These are phyloP conservation scores for Nyctibius grandis DNA, from an alignment of 2,797 vertebrate species.

Conservation along the genomic window DNA sequence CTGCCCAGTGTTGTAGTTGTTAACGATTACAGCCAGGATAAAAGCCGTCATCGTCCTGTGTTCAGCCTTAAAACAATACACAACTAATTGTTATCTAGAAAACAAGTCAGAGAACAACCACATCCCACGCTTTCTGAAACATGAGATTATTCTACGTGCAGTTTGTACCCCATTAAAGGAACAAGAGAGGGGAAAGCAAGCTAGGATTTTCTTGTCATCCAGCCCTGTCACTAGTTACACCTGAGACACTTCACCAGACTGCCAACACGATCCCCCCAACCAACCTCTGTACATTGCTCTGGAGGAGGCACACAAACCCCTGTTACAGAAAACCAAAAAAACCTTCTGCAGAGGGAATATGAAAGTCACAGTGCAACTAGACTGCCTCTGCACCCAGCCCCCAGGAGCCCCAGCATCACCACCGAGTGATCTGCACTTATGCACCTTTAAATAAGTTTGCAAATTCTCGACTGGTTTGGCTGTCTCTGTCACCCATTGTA, in stretches of 20 bases:
- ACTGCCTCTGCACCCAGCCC: not conserved
- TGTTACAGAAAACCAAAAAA: not conserved
- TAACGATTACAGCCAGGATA: conserved; percentile 95
- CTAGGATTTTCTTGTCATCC: not conserved
- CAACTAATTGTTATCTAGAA: not conserved
- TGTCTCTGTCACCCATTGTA: accelerated
- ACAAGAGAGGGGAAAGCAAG: not conserved
- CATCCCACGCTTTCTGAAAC: not conserved
- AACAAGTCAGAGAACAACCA: not conserved
- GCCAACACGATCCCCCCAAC: accelerated
- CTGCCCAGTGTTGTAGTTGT: conserved; percentile 95
- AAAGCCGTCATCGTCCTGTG: conserved; percentile 98
- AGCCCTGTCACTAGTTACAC: not conserved
- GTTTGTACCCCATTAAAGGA: not conserved
- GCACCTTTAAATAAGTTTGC: accelerated
- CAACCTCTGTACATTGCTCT: not conserved
- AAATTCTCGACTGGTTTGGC: not conserved
- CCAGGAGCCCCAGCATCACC: not conserved
- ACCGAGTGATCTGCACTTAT: accelerated
- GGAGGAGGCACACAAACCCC: not conserved
- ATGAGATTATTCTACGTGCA: accelerated
- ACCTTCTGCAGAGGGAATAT: not conserved
- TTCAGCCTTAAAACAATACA: conserved; percentile 81
- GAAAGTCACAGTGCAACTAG: not conserved
- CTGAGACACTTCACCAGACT: not conserved